A percentile compares a stretch with the other conserved stretches of the same genome.
Conservation (phyloP, 92 coral and sea anemone genomes). For the Porites divaricata region DNA sequence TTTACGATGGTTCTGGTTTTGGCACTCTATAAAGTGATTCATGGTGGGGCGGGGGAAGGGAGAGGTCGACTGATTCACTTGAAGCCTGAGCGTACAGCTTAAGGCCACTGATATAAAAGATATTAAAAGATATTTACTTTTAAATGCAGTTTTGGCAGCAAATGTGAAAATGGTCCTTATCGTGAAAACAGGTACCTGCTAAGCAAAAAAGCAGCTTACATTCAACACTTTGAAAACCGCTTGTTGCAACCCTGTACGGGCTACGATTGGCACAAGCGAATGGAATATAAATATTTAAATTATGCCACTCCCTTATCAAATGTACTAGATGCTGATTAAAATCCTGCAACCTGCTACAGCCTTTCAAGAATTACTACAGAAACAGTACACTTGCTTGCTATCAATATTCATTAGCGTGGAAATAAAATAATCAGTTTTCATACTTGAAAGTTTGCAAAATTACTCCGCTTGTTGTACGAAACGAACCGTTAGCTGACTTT, state of each 20-base stretch:
- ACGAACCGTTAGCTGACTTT: not conserved
- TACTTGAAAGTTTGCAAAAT: conserved; percentile 30
- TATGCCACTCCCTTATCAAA: conserved; percentile 13
- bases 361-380: conserved; percentile 2
- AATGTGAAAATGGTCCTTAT: not conserved
- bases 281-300: not conserved
- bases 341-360: conserved; percentile 3
- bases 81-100: no score
- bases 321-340: not conserved
- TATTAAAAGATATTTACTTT: not conserved
- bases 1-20: no score
- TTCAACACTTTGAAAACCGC: conserved; percentile 11
- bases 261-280: not conserved
- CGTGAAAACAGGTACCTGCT: conserved; percentile 23
- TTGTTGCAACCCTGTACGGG: not conserved
- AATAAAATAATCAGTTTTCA: not conserved
- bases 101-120: not conserved
- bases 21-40: no score
- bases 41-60: no score
- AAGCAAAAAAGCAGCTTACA: not conserved
- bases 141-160: not conserved
- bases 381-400: conserved; percentile 16
- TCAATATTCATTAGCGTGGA: conserved; percentile 47
- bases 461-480: not conserved
- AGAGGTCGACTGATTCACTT: no score